A percentile compares a stretch with the other conserved stretches of the same genome.
phyloP scores from a whole-genome alignment of 2,888 invertebrate species.

The Lagria hirta region DNA sequence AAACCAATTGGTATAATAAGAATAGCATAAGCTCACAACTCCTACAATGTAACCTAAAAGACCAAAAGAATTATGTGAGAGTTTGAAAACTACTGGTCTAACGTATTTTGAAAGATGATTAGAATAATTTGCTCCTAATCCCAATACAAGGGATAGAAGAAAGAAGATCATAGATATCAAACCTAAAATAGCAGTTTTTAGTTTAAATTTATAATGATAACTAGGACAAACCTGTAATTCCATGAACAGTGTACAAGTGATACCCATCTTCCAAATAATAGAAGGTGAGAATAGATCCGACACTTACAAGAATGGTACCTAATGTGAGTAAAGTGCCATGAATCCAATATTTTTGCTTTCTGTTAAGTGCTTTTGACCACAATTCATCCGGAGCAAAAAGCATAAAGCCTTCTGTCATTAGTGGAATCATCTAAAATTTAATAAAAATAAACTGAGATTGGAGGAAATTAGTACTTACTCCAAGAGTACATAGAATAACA shows the following conservation, averaged over 20 bases:
- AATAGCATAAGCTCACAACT: slow-evolving; percentile 43
- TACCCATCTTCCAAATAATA: slow-evolving; percentile 34
- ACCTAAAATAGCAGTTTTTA: too few species aligned
- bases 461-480: slow-evolving; percentile 42
- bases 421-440: slow-evolving; percentile 40
- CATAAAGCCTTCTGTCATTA: slow-evolving; percentile 44
- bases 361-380: slow-evolving; percentile 37
- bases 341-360: slow-evolving; percentile 37
- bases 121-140: slow-evolving; percentile 39
- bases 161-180: too few species aligned
- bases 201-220: background rate
- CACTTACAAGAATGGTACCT: slow-evolving; percentile 36
- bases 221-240: slow-evolving; percentile 41
- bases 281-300: slow-evolving; percentile 38
- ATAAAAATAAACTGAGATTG: background rate
- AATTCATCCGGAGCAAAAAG: slow-evolving; percentile 42
- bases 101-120: slow-evolving; percentile 34
- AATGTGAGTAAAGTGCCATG: slow-evolving; percentile 39
- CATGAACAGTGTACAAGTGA: slow-evolving; percentile 41
- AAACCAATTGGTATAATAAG: slow-evolving; percentile 46
- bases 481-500: slow-evolving; percentile 47
- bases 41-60: slow-evolving; percentile 45
- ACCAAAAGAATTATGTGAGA: slow-evolving; percentile 46
- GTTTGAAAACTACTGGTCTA: slow-evolving; percentile 41
- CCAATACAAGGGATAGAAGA: slow-evolving; percentile 37